A percentile compares a stretch with the other conserved stretches of the same genome.
Evolutionary conservation across 2,797 vertebrate genomes (phyloP).

Genomic region (Atherinosoma microstoma): DNA sequence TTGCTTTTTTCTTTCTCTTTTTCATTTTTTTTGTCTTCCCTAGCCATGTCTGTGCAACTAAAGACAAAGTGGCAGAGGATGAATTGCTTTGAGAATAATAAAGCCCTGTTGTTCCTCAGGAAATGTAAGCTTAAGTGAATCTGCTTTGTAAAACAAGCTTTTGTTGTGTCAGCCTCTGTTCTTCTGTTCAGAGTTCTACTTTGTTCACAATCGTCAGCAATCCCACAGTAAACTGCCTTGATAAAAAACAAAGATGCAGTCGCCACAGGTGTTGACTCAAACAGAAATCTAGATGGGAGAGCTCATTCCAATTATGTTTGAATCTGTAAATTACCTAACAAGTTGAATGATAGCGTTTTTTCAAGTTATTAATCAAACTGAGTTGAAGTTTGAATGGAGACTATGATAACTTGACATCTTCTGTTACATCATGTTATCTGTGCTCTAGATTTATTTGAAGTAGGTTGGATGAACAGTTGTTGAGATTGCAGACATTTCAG

Average conservation of each 20-base stretch:
- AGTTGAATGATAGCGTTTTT: neutral
- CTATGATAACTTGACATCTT: neutral
- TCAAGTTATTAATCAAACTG: neutral
- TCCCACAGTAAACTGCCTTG: neutral
- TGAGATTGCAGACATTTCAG: too few relatives aligned
- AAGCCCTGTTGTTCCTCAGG: slow-evolving; percentile 31
- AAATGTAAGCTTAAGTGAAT: slow-evolving; percentile 32
- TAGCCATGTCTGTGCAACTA: slow-evolving; percentile 36
- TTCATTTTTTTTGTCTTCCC: slow-evolving; percentile 13
- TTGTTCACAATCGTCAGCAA: slow-evolving; percentile 25
- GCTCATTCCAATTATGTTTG: neutral
- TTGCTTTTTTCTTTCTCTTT: neutral
- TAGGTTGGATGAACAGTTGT: too few relatives aligned
- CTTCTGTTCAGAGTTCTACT: slow-evolving; percentile 35
- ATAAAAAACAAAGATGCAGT: neutral
- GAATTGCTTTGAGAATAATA: slow-evolving; percentile 40
- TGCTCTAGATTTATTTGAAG: neutral
- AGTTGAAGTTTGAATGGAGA: neutral
- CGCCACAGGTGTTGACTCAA: neutral
- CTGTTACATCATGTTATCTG: neutral
- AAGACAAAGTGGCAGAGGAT: slow-evolving; percentile 43
- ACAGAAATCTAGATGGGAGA: neutral
- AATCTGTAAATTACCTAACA: neutral
- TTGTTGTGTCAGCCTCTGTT: slow-evolving; percentile 38
- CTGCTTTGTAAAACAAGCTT: slow-evolving; percentile 33